Evolutionary conservation across 2,113 vertebrate genomes (phyloP).

Genomic region (Prietella phreatophila): DNA sequence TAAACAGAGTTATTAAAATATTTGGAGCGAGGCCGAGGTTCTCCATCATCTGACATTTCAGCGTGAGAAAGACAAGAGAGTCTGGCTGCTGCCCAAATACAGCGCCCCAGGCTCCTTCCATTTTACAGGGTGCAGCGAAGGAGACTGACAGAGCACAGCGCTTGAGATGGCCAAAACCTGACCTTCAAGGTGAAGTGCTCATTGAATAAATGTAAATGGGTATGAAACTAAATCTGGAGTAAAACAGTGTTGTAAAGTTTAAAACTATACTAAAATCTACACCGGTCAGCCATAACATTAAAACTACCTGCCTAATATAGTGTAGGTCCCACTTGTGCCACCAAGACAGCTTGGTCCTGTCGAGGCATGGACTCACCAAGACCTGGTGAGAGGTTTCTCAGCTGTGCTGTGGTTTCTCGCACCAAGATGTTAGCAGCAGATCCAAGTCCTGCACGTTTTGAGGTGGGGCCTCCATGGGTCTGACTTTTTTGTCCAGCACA

Average conservation of each 20-base stretch:
- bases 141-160: background rate
- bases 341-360: too few species aligned
- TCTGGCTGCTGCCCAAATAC: conserved; percentile 58
- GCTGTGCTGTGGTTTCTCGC: too few species aligned
- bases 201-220: background rate
- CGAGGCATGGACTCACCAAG: too few species aligned
- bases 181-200: conserved; percentile 12
- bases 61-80: conserved; percentile 24
- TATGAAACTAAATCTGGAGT: background rate
- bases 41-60: conserved; percentile 37
- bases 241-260: background rate
- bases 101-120: conserved; percentile 44
- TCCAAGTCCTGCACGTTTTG: too few species aligned
- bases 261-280: background rate
- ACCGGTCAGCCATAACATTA: too few species aligned
- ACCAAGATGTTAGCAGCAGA: too few species aligned
- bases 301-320: too few species aligned
- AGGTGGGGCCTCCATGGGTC: too few species aligned
- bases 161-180: background rate
- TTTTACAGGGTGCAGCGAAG: conserved; percentile 2
- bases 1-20: conserved; percentile 43
- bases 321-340: too few species aligned
- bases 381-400: too few species aligned
- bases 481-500: too few species aligned
- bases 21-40: conserved; percentile 12